These are phyloP conservation scores for Bergia puertoricense DNA, from an alignment of 92 coral and sea anemone species.

Conservation along the genomic window DNA sequence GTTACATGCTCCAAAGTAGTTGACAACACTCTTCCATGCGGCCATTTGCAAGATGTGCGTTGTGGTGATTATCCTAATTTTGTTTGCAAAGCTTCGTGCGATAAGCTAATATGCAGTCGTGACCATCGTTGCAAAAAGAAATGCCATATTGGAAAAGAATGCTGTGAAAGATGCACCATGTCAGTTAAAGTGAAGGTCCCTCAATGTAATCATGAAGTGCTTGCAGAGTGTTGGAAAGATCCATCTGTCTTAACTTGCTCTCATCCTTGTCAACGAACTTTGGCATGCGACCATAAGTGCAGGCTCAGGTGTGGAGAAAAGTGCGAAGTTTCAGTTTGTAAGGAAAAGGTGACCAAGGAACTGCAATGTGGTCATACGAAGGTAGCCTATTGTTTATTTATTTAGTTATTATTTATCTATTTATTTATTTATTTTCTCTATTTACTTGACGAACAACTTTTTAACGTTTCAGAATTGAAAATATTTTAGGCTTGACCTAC, in stretches of 20 bases:
- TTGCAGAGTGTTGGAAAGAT: conserved; percentile 23
- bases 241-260: conserved; percentile 19
- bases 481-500: too few species aligned
- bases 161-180: conserved; percentile 40
- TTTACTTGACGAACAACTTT: too few species aligned
- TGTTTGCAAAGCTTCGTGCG: conserved; percentile 44
- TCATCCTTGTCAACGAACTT: conserved; percentile 36
- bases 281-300: conserved; percentile 52
- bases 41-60: conserved; percentile 33
- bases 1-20: conserved; percentile 49
- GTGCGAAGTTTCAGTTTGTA: conserved; percentile 40
- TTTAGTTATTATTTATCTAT: too few species aligned
- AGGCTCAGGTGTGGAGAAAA: conserved; percentile 42
- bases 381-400: neutral
- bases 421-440: too few species aligned
- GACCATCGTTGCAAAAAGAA: conserved; percentile 44
- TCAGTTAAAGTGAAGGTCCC: conserved; percentile 30
- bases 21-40: conserved; percentile 42
- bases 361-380: conserved; percentile 35
- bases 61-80: conserved; percentile 47
- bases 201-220: conserved; percentile 38
- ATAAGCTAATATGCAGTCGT: conserved; percentile 20
- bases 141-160: conserved; percentile 50
- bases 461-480: too few species aligned
- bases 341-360: conserved; percentile 5